A percentile compares a stretch with the other conserved stretches of the same genome.
These are phyloP conservation scores for Benitochromis conjunctus DNA, from an alignment of 2,113 vertebrate genomes.

Conservation along the genomic window DNA sequence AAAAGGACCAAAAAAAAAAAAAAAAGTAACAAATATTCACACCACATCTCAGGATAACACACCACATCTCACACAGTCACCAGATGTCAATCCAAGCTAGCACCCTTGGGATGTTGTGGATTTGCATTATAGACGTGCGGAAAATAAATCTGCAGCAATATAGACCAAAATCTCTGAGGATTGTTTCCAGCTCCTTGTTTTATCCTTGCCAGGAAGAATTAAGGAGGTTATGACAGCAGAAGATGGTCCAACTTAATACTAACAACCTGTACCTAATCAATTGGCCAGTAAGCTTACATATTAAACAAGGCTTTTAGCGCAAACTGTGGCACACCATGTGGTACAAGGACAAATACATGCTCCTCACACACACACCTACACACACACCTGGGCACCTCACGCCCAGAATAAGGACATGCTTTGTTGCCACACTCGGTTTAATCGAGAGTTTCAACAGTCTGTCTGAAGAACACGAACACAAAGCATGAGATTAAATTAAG, in stretches of 20 bases:
- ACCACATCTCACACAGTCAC: background rate
- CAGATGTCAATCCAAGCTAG: background rate
- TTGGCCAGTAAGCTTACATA: background rate
- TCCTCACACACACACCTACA: background rate
- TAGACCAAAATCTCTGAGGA: background rate
- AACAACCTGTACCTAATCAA: background rate
- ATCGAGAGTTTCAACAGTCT: background rate
- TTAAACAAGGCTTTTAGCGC: background rate
- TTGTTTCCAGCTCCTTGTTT: background rate
- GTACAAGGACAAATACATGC: background rate
- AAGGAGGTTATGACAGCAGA: background rate
- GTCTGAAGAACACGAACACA: background rate
- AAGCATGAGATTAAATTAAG: background rate
- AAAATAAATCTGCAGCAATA: too few relatives aligned
- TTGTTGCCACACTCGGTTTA: background rate
- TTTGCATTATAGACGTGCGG: background rate
- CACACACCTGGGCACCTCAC: background rate
- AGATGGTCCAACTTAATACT: background rate
- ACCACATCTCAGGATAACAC: accelerated
- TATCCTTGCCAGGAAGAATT: background rate
- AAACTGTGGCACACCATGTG: background rate
- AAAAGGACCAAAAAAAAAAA: too few relatives aligned
- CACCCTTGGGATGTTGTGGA: background rate
- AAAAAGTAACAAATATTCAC: background rate
- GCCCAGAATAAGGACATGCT: background rate